Evolutionary conservation across 1,140 invertebrate species (phyloP), one percentile per base, ranked within the genome.

Genomic region (Octopus bimaculoides): DNA sequence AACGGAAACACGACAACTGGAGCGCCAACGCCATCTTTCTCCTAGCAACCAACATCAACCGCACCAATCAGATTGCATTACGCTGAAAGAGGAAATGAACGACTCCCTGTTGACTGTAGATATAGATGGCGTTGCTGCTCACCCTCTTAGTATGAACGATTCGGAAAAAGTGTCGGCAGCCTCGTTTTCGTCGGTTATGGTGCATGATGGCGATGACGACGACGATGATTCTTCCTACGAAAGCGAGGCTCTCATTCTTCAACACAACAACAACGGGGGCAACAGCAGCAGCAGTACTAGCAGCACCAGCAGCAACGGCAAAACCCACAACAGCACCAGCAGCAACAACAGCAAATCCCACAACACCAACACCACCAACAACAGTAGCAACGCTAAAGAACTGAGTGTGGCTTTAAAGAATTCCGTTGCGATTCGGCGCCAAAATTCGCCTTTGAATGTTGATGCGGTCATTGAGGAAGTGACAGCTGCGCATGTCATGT

Each of bases 241-340:
- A 6, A 20, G 26, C 26, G 66, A 69, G 66, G 66, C 66, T n/a
- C 66, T 69, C 17, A 8, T 69, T 12, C 66, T n/a, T 69, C 17
- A 69, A 6, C 5, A 20, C 26, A 17, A 69, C 14, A 69, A 69
- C 17, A 73, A 61, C 66, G 66, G 66, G 8, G 78, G 80, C 66
- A 81, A 81, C 83, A 77, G 82, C 79, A 80, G 82, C 81, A 54
- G 76, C 77, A 26, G 77, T 84, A 41, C 82, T 55, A 77, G 76
- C 14, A 41, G 26, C 26, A 41, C 26, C 26, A 41, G 26, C 26
- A 41, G 26, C 26, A 41, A 41, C 26, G 26, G 26, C 26, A 41
- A 41, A 41, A 41, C 26, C 26, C 26, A 41, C 26, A 41, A 41
- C 26, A 41, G 2, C 26, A 41, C 0, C 26, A 41, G 26, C 26